These are phyloP conservation scores for Prunella strophiata DNA, from an alignment of 2,797 vertebrate genomes.

Conservation along the genomic window DNA sequence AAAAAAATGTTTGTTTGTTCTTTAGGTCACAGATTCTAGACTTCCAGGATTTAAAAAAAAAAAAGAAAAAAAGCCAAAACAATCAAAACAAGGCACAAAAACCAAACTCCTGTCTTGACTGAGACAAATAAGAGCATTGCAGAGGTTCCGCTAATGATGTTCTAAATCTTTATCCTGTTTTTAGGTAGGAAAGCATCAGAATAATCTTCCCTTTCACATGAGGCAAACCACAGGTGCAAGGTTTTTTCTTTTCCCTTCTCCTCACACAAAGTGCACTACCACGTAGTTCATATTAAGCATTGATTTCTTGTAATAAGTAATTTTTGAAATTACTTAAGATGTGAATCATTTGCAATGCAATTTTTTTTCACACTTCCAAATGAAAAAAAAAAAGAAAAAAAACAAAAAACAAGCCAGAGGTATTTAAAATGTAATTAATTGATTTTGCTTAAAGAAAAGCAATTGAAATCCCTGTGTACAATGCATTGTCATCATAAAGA, in stretches of 20 bases:
- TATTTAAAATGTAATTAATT: background rate
- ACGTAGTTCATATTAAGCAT: background rate
- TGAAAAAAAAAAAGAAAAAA: accelerated
- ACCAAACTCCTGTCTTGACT: background rate
- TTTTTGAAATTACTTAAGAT: slow-evolving; percentile 55
- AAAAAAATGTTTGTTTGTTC: background rate
- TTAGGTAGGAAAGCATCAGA: slow-evolving; percentile 18
- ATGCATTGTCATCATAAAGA: background rate
- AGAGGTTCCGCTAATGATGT: background rate
- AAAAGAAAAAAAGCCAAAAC: background rate
- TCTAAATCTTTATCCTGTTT: background rate
- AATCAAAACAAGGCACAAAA: background rate
- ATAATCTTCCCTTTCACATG: slow-evolving; percentile 1
- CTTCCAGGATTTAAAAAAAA: background rate
- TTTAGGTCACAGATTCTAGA: background rate
- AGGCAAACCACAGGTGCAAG: background rate
- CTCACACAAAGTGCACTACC: background rate
- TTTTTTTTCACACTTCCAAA: background rate
- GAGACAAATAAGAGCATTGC: background rate
- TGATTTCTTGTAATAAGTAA: background rate
- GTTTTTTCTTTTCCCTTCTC: background rate
- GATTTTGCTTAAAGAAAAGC: background rate
- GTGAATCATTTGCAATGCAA: slow-evolving; percentile 2
- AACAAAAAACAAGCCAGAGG: background rate
- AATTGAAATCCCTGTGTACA: background rate